Base-by-base conservation (phyloP, 2,113 vertebrate species). In the Podarcis muralis region DNA sequence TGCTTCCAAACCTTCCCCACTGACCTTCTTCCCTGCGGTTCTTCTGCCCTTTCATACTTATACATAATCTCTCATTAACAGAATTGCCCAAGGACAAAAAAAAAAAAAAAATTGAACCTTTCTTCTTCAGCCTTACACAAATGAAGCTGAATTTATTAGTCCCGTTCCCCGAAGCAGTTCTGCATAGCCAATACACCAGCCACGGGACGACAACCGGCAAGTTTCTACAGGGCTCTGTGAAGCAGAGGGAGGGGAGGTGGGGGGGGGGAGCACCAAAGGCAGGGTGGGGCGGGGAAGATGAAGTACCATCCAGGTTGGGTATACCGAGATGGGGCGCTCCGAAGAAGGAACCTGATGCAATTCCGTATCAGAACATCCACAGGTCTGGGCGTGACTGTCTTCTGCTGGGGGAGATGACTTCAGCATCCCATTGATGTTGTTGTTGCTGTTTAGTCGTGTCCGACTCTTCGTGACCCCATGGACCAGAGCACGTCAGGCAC, bases 221-320 rank as follows among this genome's bases (percentile, higher is more conserved):
- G 77, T 87, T 87, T 87, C 62, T 80, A 32, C 85, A 87, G 35
- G 76, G 85, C 65, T 79, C 27, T 74, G 27, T 68, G 40, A 87
- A 35, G 40, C 13, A 23, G 59, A 53, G 13, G 25, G 40, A 3
- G 65, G 30, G 15, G 2, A 40, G 25, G n/a, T 83, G 32, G 48
- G 59, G 18, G 59, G 59, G 59, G 32, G 72, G 18, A 74, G 13
- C 32, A 35, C 18, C 35, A 35, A 20, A 75, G 18, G 71, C 30
- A 48, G 32, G 13, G 37, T 3, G 25, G 6, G 1, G 74, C 15
- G 6, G 15, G 48, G 84, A 25, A 53, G 32, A n/a, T 15, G 12
- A 65, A 85, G 32, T n/a, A n/a, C n/a, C n/a, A n/a, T n/a, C 37
- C 27, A n/a, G 68, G 76, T 32, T 30, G 74, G 68, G 32, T 66